Evolutionary conservation across 2,888 invertebrate species (phyloP), one percentile per base, ranked within the genome.

Genomic region (Melieria omissa): DNA sequence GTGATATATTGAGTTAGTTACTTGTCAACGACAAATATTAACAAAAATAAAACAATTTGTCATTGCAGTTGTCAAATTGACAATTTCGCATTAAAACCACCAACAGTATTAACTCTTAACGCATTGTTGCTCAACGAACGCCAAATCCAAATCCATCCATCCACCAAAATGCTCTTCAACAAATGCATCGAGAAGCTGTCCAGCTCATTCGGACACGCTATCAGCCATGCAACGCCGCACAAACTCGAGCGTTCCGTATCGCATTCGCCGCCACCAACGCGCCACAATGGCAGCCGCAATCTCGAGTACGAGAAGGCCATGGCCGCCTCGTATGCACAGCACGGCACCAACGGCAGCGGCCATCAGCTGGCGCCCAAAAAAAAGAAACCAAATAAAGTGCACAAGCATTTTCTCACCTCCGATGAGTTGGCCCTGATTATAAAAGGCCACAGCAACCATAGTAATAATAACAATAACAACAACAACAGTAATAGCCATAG

Each of bases 101-200:
- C 3, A 65, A 54, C 65, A 65, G 65, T 65, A 65, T 65, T 65
- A 65, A 65, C n/a, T 9, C 10, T 10, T 8, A 7, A 12, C 49
- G 29, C 29, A 29, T 29, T 29, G 29, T 29, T 29, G 49, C 29
- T 14, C 12, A 61, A 2, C 46, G 4, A 64, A 41, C 49, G 46
- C 14, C 47, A 10, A 29, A 29, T 16, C 6, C 41, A 41, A 58
- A 49, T 29, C 14, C 42, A n/a, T 54, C 68, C 4, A 70, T 29
- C 29, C 55, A 7, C n/a, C 68, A 78, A 80, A 80, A 83, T 81
- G 82, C 81, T 87, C 74, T 85, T 87, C 75, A 86, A 85, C 74
- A 87, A 87, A 76, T 87, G 85, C 76, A 79, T 86, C 58, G 81
- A 82, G 61, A 87, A 87, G 80, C 78, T 87, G 71, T 83, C 85